Conservation (phyloP, 1,140 invertebrate genomes). For the Acromyrmex charruanus region DNA sequence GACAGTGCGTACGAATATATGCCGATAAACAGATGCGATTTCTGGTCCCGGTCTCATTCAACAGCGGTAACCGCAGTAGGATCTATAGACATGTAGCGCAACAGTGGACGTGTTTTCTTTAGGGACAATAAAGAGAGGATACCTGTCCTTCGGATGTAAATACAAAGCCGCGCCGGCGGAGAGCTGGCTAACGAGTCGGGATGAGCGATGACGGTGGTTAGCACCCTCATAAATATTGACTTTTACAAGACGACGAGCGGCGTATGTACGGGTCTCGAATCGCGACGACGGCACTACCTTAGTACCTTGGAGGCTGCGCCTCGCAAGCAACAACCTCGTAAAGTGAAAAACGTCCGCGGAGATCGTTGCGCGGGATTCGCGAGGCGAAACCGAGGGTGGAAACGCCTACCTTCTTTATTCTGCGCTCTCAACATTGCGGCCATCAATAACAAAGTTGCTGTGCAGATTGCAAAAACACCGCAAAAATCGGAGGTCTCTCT, state of each 20-base stretch:
- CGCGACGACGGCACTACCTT: conserved; percentile 4
- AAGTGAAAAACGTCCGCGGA: conserved; percentile 75
- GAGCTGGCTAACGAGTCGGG: conserved; percentile 79
- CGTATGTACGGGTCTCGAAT: conserved; percentile 23
- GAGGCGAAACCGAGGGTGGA: conserved; percentile 67
- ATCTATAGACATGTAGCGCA: not conserved
- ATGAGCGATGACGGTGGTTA: conserved; percentile 83
- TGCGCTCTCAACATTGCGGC: conserved; percentile 44
- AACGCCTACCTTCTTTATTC: conserved; percentile 74
- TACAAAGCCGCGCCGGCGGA: conserved; percentile 70
- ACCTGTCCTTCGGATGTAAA: conserved; percentile 76
- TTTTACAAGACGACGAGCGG: conserved; percentile 77
- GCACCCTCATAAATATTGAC: conserved; percentile 83
- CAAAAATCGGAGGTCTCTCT: conserved; percentile 50
- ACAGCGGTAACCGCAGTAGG: conserved; percentile 13
- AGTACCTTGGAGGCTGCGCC: conserved; percentile 26
- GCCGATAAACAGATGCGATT: conserved; percentile 61
- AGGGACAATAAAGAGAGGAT: conserved; percentile 73
- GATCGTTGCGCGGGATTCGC: conserved; percentile 73
- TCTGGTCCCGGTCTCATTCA: conserved; percentile 22
- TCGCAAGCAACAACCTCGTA: conserved; percentile 69
- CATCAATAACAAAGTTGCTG: conserved; percentile 71
- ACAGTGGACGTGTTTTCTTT: conserved; percentile 72
- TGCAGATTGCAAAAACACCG: conserved; percentile 62
- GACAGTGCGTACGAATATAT: not conserved